Conservation (phyloP, 2,113 vertebrate species). For the Albula glossodonta region DNA sequence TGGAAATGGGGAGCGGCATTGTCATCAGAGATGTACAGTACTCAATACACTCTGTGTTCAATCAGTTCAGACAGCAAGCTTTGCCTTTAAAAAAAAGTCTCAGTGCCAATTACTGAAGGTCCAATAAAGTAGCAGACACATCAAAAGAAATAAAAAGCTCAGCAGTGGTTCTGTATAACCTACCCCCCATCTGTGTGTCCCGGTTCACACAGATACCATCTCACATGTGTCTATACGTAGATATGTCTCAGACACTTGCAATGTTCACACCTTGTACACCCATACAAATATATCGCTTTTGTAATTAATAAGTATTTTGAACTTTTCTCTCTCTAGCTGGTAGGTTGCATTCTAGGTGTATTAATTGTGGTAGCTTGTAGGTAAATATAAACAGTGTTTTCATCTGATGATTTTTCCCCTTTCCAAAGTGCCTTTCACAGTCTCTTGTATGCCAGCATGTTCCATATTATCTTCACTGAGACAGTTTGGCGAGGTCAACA, state of each 20-base stretch:
- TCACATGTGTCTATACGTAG: background rate
- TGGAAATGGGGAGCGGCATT: background rate
- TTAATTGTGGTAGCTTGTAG: background rate
- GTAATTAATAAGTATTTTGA: no score
- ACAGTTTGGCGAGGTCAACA: no score
- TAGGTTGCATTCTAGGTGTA: background rate
- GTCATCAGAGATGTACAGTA: conserved; percentile 14
- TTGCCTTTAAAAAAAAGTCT: background rate
- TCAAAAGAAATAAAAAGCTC: conserved; percentile 4
- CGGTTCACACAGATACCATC: background rate
- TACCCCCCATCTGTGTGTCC: background rate
- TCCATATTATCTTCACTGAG: background rate
- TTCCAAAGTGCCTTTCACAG: background rate
- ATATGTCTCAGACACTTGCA: background rate
- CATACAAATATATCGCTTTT: background rate
- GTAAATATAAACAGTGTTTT: background rate
- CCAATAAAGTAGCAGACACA: background rate
- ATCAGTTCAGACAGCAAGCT: background rate
- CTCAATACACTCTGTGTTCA: conserved; percentile 7
- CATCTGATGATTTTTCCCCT: background rate
- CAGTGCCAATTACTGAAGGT: conserved; percentile 7
- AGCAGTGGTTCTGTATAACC: background rate
- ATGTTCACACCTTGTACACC: background rate
- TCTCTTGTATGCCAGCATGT: background rate
- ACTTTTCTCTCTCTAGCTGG: no score